Base-by-base conservation (phyloP, 1,140 invertebrate genomes). In the Batillaria attramentaria region DNA sequence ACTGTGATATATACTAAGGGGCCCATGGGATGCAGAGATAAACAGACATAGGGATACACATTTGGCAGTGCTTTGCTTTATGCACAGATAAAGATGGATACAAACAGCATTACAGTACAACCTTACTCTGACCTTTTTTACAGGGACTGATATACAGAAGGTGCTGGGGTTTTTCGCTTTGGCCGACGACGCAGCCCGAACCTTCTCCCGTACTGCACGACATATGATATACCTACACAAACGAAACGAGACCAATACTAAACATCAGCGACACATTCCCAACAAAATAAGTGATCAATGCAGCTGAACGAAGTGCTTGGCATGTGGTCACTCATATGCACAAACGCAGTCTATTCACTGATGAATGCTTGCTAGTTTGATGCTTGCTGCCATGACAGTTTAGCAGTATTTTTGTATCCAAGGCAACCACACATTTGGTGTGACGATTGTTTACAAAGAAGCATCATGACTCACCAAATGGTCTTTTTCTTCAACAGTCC, bases 401-500 rank as follows among this genome's bases (percentile, higher is more conserved):
- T n/a, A n/a, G n/a, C n/a, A n/a, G n/a, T n/a, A n/a, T n/a, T n/a
- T n/a, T n/a, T n/a, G n/a, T n/a, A n/a, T n/a, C n/a, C n/a, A n/a
- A n/a, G n/a, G n/a, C n/a, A n/a, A n/a, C n/a, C n/a, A n/a, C n/a
- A n/a, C n/a, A n/a, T n/a, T n/a, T n/a, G n/a, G 57, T 60, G 57
- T 60, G 57, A 10, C 4, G 57, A 28, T 62, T 62, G 18, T 16
- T 8, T 62, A 13, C 57, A 62, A 62, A 28, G 31, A 13, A 62
- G 6, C 13, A 28, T 35, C 13, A 10, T 20, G 18, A 75, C 79
- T 85, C 81, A 90, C 92, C 92, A 92, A 39, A 89, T 85, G 20
- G 92, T 92, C 85, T 92, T 92, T 86, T 92, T 92, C 81, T 92
- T 92, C 35, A 92, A 80, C 8, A 92, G 57, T 24, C 92, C 92